A percentile compares a stretch with the other conserved stretches of the same genome.
These are phyloP conservation scores for Eupithecia vulgata DNA, from an alignment of 2,888 invertebrate genomes.

Conservation along the genomic window DNA sequence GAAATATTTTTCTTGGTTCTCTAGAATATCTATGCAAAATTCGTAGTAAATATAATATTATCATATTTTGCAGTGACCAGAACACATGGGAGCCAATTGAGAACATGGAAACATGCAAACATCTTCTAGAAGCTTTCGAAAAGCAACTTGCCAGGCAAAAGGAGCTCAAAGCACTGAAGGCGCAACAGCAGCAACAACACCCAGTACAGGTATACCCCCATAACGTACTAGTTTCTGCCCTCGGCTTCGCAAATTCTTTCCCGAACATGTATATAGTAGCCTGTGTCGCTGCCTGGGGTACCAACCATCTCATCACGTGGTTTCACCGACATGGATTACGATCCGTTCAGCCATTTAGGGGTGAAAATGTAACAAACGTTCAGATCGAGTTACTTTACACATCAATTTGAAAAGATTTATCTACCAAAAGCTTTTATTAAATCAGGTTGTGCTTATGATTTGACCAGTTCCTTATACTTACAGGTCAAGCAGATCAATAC, in stretches of 20 bases:
- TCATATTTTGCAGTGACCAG: slow-evolving; percentile 82
- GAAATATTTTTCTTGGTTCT: background rate
- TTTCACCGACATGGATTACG: background rate
- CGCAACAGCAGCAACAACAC: slow-evolving; percentile 70
- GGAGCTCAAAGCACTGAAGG: slow-evolving; percentile 85
- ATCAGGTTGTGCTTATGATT: background rate
- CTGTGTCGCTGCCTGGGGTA: background rate
- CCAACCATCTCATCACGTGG: background rate
- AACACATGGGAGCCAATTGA: slow-evolving; percentile 94
- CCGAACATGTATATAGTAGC: background rate
- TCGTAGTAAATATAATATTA: background rate
- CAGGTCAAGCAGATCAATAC: slow-evolving; percentile 74
- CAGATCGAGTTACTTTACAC: background rate
- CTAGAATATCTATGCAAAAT: no score
- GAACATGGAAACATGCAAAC: slow-evolving; percentile 90
- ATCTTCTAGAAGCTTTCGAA: slow-evolving; percentile 91
- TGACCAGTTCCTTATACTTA: background rate
- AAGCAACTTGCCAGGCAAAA: slow-evolving; percentile 90
- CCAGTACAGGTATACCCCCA: slow-evolving; percentile 64
- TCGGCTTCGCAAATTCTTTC: background rate
- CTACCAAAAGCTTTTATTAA: background rate
- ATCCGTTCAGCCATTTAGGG: background rate
- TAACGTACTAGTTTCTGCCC: background rate
- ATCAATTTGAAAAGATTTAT: background rate
- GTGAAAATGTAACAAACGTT: background rate